A percentile compares a stretch with the other conserved stretches of the same genome.
Conservation (phyloP, 92 coral and sea anemone species). For the Zoanthus solanderi region DNA sequence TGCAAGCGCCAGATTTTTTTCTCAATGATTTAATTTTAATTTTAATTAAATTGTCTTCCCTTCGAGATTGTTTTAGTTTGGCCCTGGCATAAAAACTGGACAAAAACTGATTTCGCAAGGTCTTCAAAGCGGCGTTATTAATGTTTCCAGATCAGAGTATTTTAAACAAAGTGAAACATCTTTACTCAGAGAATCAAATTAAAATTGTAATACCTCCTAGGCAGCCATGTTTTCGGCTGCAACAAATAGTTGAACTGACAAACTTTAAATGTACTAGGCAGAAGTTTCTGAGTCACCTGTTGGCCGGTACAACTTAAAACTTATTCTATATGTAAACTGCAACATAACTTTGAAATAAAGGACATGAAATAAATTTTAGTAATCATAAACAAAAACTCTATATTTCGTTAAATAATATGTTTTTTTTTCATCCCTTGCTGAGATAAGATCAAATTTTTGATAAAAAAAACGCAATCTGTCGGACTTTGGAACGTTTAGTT, state of each 20-base stretch:
- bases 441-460: constrained; percentile 29
- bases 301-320: not conserved
- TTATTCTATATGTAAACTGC: not conserved
- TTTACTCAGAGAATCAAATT: not conserved
- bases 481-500: constrained; percentile 17
- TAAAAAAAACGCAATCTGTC: constrained; percentile 26
- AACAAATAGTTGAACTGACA: not conserved
- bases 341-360: constrained; percentile 33
- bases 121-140: not conserved
- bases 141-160: not conserved
- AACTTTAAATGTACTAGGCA: not conserved
- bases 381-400: constrained; percentile 43
- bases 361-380: constrained; percentile 29
- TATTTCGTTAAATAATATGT: constrained; percentile 36
- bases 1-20: not conserved
- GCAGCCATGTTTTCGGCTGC: constrained; percentile 9
- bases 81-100: not conserved
- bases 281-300: not conserved
- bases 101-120: not conserved
- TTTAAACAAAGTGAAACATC: not conserved
- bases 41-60: not conserved
- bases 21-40: not conserved
- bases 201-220: constrained; percentile 1
- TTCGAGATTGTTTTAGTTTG: not conserved
- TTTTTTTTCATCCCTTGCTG: constrained; percentile 25